Percentiles rank a stretch among this genome's conserved stretches.
Evolutionary conservation across 2,797 vertebrate genomes (phyloP).

Genomic region (Semaprochilodus insignis): DNA sequence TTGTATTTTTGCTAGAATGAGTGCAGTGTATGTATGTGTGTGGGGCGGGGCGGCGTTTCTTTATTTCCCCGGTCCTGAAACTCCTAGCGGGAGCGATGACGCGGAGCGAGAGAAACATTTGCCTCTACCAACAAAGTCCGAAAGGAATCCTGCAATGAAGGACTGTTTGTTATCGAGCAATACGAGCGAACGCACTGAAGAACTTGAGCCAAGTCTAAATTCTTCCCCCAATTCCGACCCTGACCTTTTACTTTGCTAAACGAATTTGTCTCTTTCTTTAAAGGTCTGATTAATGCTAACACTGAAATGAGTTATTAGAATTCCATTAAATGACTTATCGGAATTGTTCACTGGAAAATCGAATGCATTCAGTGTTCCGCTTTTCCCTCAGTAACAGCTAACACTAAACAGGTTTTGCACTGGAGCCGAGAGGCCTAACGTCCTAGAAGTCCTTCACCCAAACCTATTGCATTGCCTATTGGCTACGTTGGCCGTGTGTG

Average conservation of each 20-base stretch:
- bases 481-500: no score
- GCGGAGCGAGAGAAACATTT: constrained; percentile 4
- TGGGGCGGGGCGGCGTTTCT: not conserved
- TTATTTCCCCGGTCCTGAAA: not conserved
- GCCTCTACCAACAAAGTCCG: not conserved
- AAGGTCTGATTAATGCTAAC: constrained; percentile 13
- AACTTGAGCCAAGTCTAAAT: not conserved
- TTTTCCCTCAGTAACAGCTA: no score
- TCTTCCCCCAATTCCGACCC: not conserved
- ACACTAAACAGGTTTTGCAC: no score
- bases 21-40: not conserved
- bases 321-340: not conserved
- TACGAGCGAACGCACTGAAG: not conserved
- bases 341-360: not conserved
- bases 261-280: not conserved
- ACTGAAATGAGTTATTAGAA: not conserved
- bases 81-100: not conserved
- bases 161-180: constrained; percentile 1
- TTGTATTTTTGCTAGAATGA: constrained; percentile 19
- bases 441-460: no score
- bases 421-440: no score
- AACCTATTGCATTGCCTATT: no score
- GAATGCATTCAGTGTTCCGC: no score
- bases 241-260: not conserved
- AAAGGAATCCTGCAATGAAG: constrained; percentile 20